Percentiles rank a stretch among this genome's conserved stretches.
Conservation (phyloP, 2,888 invertebrate genomes). For the Heliothis peltigera region DNA sequence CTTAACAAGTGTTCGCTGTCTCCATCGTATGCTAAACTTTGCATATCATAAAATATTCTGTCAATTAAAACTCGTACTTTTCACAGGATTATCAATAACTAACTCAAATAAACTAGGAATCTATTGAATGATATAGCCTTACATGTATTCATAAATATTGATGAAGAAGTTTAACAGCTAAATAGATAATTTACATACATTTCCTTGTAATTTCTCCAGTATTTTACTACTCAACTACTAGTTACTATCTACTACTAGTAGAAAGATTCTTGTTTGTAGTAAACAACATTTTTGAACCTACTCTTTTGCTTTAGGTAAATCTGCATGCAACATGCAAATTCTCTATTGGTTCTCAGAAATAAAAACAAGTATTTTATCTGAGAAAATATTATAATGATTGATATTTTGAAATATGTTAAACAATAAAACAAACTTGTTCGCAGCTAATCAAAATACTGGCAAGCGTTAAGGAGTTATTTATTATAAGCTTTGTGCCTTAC, state of each 20-base stretch:
- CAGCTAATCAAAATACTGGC: not conserved
- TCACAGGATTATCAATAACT: too few species aligned
- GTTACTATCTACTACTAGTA: not conserved
- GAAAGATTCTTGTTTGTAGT: not conserved
- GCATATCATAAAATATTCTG: too few species aligned
- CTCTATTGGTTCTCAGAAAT: conserved; percentile 20
- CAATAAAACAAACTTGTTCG: not conserved
- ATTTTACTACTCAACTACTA: not conserved
- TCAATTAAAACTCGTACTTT: too few species aligned
- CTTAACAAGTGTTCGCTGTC: too few species aligned
- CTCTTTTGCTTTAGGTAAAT: conserved; percentile 10
- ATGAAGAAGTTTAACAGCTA: conserved; percentile 7
- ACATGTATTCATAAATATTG: conserved; percentile 28
- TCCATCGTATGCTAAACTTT: too few species aligned
- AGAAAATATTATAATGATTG: not conserved
- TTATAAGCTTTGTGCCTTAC: too few species aligned
- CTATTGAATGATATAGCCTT: not conserved
- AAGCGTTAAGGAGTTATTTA: not conserved
- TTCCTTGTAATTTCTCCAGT: conserved; percentile 23
- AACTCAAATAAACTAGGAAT: not conserved
- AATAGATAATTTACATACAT: conserved; percentile 18
- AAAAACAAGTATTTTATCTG: not conserved
- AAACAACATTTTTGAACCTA: conserved; percentile 29
- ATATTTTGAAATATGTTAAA: too few species aligned
- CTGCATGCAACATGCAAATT: conserved; percentile 21